Percentiles rank a stretch among this genome's conserved stretches.
Conservation (phyloP, 2,888 invertebrate genomes). For the Galerucella calmariensis region DNA sequence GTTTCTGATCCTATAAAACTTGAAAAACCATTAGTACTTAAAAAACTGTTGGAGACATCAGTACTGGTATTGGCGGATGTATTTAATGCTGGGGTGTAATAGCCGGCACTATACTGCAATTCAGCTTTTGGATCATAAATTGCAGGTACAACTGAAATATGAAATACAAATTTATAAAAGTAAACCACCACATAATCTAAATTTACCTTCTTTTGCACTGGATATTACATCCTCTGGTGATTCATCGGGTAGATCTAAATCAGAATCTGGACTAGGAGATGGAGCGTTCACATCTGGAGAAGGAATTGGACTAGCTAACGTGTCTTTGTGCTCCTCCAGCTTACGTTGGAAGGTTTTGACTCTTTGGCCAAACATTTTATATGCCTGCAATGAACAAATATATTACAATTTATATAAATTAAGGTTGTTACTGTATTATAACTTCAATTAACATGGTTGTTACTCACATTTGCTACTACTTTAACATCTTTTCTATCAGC, state of each 20-base stretch:
- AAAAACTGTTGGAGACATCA: slow-evolving; percentile 34
- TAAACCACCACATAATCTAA: not conserved
- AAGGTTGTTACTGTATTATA: not conserved
- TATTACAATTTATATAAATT: not conserved
- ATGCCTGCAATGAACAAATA: slow-evolving; percentile 73
- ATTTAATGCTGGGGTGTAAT: slow-evolving; percentile 65
- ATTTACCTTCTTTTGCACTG: slow-evolving; percentile 35
- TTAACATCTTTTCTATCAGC: slow-evolving; percentile 94
- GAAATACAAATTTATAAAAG: slow-evolving; percentile 10
- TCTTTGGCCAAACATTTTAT: slow-evolving; percentile 90
- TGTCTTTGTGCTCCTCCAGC: slow-evolving; percentile 82
- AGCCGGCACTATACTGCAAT: slow-evolving; percentile 60
- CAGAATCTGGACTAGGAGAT: slow-evolving; percentile 85
- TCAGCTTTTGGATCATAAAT: slow-evolving; percentile 45
- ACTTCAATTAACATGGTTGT: not conserved
- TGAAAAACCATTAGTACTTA: slow-evolving; percentile 68
- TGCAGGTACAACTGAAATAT: slow-evolving; percentile 31
- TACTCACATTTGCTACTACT: slow-evolving; percentile 92
- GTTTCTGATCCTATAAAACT: slow-evolving; percentile 75
- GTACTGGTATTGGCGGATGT: slow-evolving; percentile 16
- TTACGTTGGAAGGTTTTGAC: slow-evolving; percentile 88
- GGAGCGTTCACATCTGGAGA: slow-evolving; percentile 76
- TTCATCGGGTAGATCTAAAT: slow-evolving; percentile 76
- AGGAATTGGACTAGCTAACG: slow-evolving; percentile 77
- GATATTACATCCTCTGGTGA: slow-evolving; percentile 29